A percentile compares a stretch with the other conserved stretches of the same genome.
Evolutionary conservation across 1,140 invertebrate species (phyloP).

Genomic region (Goniozus legneri): DNA sequence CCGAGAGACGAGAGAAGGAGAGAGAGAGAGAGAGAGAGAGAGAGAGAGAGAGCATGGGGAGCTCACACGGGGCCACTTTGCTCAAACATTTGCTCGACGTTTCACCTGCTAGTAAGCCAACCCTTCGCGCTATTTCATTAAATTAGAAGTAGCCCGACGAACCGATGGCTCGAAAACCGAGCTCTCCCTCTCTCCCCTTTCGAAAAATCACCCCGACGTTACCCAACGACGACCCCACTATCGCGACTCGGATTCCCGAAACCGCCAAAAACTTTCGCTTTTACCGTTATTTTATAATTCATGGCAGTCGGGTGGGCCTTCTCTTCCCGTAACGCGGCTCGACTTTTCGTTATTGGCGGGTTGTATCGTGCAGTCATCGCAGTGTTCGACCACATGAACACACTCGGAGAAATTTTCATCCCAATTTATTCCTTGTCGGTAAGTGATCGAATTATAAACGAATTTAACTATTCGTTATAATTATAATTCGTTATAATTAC

Average conservation of each 20-base stretch:
- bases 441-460: too few relatives aligned
- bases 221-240: too few relatives aligned
- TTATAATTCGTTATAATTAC: too few relatives aligned
- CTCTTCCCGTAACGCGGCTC: slow-evolving; percentile 38
- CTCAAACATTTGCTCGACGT: slow-evolving; percentile 42
- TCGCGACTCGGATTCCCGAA: slow-evolving; percentile 27
- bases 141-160: slow-evolving; percentile 37
- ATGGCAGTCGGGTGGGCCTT: too few relatives aligned
- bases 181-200: slow-evolving; percentile 3
- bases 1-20: neutral
- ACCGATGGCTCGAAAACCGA: slow-evolving; percentile 16
- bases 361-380: too few relatives aligned
- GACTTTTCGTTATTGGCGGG: too few relatives aligned
- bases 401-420: too few relatives aligned
- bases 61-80: slow-evolving; percentile 23
- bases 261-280: slow-evolving; percentile 48
- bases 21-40: slow-evolving; percentile 1
- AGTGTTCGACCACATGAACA: too few relatives aligned
- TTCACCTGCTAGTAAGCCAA: slow-evolving; percentile 36
- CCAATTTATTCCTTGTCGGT: too few relatives aligned
- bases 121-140: slow-evolving; percentile 47
- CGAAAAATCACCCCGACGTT: too few relatives aligned
- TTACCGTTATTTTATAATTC: slow-evolving; percentile 53
- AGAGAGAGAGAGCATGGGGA: too few relatives aligned
- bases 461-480: too few relatives aligned